A percentile compares a stretch with the other conserved stretches of the same genome.
Evolutionary conservation across 1,140 invertebrate species (phyloP).

Genomic region (Hypsibius dujardini): DNA sequence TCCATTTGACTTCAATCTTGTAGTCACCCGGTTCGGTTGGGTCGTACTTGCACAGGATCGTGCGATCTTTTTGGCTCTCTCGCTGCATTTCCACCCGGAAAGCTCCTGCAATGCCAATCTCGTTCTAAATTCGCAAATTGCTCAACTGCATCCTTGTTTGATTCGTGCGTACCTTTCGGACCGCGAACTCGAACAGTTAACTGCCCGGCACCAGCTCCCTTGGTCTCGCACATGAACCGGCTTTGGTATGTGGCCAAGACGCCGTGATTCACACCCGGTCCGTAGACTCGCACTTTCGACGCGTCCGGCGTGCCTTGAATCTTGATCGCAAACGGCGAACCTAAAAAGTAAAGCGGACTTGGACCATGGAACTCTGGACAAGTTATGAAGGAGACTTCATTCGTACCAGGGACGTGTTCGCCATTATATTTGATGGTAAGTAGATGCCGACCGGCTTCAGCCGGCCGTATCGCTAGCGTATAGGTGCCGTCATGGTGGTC

Average conservation of each 20-base stretch:
- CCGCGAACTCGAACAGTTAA: constrained; percentile 86
- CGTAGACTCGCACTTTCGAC: constrained; percentile 79
- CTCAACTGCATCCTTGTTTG: neutral
- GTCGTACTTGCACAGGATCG: constrained; percentile 87
- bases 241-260: constrained; percentile 88
- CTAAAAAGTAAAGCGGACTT: constrained; percentile 38
- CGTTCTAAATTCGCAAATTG: constrained; percentile 23
- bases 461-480: constrained; percentile 79
- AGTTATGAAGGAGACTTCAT: neutral
- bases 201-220: constrained; percentile 88
- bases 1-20: constrained; percentile 92
- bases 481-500: constrained; percentile 95
- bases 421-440: constrained; percentile 85
- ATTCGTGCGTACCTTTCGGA: constrained; percentile 53
- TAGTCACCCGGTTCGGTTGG: constrained; percentile 97
- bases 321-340: constrained; percentile 77
- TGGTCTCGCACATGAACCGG: constrained; percentile 88
- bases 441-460: constrained; percentile 75
- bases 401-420: constrained; percentile 38
- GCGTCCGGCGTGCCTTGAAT: constrained; percentile 90
- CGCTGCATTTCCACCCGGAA: constrained; percentile 98
- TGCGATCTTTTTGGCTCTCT: constrained; percentile 93
- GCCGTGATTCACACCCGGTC: constrained; percentile 86
- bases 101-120: constrained; percentile 43
- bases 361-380: neutral